Evolutionary conservation across 2,113 vertebrate species (phyloP), one percentile per base, ranked within the genome.

Genomic region (Heterotilapia buettikoferi): DNA sequence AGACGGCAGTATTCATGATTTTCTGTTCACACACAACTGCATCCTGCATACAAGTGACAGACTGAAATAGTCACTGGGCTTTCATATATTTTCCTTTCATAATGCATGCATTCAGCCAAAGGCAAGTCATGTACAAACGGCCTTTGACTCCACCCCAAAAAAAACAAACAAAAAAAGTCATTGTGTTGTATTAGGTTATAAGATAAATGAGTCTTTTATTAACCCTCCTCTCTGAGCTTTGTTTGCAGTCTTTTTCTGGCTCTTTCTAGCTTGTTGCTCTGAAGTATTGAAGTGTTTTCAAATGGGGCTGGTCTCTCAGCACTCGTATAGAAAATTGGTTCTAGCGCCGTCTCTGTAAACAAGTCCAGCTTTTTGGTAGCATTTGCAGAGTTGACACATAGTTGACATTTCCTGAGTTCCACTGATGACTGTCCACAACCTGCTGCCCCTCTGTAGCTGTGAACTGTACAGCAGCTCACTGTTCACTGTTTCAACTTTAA

Each of bases 321-420:
- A 38, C 13, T 29, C 24, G 18, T 61, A 38, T 33, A 21, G 87
- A 13, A 47, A 59, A 68, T 21, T 21, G 7, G 47, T 63, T 66
- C 24, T 50, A 26, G 1, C 5, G 21, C 57, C 9, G 7, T 63
- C 53, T 56, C 19, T 4, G 79, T 45, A 18, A 80, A 92, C 83
- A 80, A 54, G 13, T 66, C 40, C 38, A 21, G 80, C 81, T 88
- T 84, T 84, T 18, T 14, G 21, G n/a, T 73, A 14, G 21, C 56
- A 63, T 89, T 83, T 90, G 87, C 78, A 61, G 90, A 85, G 87
- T 90, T 76, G 86, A 91, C 88, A 68, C 86, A 86, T 88, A 63
- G 43, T 66, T 53, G 61, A 82, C 84, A 92, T 89, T 90, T 90
- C 84, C 45, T 3, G 66, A 89, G 85, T 57, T 87, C 88, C 66